These are phyloP conservation scores for Isurus oxyrinchus DNA, from an alignment of 2,113 vertebrate genomes.

Conservation along the genomic window DNA sequence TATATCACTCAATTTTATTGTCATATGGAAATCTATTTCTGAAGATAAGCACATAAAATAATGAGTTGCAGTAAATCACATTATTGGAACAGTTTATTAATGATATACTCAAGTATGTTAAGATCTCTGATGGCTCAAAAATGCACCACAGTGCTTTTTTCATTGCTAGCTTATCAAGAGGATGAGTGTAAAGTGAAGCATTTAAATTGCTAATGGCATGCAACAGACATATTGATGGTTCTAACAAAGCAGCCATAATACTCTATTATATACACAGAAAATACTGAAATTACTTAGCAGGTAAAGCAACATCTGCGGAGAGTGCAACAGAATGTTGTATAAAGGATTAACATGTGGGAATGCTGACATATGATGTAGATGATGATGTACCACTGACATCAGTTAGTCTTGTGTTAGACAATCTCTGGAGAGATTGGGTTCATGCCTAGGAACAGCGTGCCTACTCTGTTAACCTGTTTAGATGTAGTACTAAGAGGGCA, in stretches of 20 bases:
- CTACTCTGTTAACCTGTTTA: too few relatives aligned
- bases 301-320: background rate
- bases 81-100: background rate
- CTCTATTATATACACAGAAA: background rate
- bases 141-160: background rate
- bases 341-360: too few relatives aligned
- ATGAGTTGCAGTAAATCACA: background rate
- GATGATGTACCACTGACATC: too few relatives aligned
- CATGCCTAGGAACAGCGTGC: too few relatives aligned
- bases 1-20: background rate
- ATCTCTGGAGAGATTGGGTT: too few relatives aligned
- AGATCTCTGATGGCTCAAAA: background rate
- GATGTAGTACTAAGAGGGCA: too few relatives aligned
- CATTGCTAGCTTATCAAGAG: background rate
- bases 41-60: background rate
- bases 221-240: background rate
- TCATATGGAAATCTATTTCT: background rate
- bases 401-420: too few relatives aligned
- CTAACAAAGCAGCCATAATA: background rate
- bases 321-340: background rate
- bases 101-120: background rate
- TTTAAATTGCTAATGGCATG: background rate
- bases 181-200: background rate
- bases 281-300: slow-evolving; percentile 3
- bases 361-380: too few relatives aligned